Base-by-base conservation (phyloP, 2,888 invertebrate genomes). In the Mayetiola destructor region DNA sequence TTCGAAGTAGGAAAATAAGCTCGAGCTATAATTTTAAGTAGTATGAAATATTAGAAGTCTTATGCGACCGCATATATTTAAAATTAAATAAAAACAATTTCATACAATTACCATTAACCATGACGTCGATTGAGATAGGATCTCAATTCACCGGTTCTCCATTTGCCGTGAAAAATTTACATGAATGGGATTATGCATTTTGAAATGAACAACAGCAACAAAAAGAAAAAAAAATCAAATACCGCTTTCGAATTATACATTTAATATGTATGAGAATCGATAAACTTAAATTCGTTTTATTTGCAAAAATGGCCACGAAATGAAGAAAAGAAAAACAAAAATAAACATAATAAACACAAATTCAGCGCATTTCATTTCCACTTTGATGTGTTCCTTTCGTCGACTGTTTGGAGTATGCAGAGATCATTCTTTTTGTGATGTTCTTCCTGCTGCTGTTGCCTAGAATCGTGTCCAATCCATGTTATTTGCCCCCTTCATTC, bases 211-310 rank as follows among this genome's bases (percentile, higher is more conserved):
- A 21, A 40, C 40, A n/a, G 27, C 40, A 32, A 32, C 32, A 32
- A 32, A 32, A 32, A 32, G 32, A 32, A 10, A 10, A 32, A 10
- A 10, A 23, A 42, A 5, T 23, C 21, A 21, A n/a, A 4, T 40
- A 4, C 23, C 23, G 40, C 23, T 48, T 27, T 48, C n/a, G 42
- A 48, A 48, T 48, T n/a, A 48, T 27, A n/a, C n/a, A 48, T 48
- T 48, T 48, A 27, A 48, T 48, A n/a, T n/a, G n/a, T n/a, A n/a
- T n/a, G n/a, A n/a, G 48, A 27, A 48, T 40, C 40, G 40, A 40
- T 48, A 48, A 48, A 16, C 23, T 48, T 14, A 27, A n/a, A 27
- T 48, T 48, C 48, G n/a, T 14, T 48, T 48, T 48, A 48, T 48
- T 48, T 48, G 27, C 27, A 27, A 23, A 48, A 23, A n/a, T n/a